Base-by-base conservation (phyloP, 2,113 vertebrate genomes). In the Chamaetylas fuelleborni region DNA sequence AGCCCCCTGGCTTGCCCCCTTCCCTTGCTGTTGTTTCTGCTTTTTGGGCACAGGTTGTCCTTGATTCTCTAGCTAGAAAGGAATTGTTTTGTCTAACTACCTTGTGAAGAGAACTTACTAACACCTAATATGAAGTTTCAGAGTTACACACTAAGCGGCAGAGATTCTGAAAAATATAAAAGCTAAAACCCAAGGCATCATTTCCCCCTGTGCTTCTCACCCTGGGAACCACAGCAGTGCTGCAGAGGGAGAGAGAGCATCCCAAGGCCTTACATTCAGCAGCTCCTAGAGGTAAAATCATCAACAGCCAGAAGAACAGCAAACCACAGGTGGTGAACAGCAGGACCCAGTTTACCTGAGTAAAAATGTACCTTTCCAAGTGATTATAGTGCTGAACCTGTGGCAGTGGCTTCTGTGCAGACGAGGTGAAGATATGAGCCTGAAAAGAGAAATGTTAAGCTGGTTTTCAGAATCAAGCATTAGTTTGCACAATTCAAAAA, bases 181-280 rank as follows among this genome's bases (percentile, higher is more conserved):
- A 50, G 14, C 48, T 50, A 15, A 26, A 26, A 50, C 48, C 48
- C 48, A 50, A 26, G 24, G 24, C 24, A 50, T 50, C 8, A 50
- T 50, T 50, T 50, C 48, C 8, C 48, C 24, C 3, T 4, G 57
- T 25, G 65, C 64, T 25, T 15, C 33, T 23, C 2, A 3, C 24
- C 0, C 38, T 25, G 29, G n/a, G 42, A 51, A 1, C 0, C 3
- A 3, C 7, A 2, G 64, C 82, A 19, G 33, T 2, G 3, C 73
- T 45, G 85, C 47, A 11, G 14, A 12, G 54, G 26, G 15, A 47
- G 6, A 38, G 33, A 14, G 60, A 18, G 2, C 9, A 28, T 18
- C 18, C 25, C 7, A 5, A 18, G 19, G 43, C 15, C 31, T 38
- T 6, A 2, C 28, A 13, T 3, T 22, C 58, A 15, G 5, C 4